A percentile compares a stretch with the other conserved stretches of the same genome.
Conservation (phyloP, 2,113 vertebrate species). For the Protobothrops mucrosquamatus region DNA sequence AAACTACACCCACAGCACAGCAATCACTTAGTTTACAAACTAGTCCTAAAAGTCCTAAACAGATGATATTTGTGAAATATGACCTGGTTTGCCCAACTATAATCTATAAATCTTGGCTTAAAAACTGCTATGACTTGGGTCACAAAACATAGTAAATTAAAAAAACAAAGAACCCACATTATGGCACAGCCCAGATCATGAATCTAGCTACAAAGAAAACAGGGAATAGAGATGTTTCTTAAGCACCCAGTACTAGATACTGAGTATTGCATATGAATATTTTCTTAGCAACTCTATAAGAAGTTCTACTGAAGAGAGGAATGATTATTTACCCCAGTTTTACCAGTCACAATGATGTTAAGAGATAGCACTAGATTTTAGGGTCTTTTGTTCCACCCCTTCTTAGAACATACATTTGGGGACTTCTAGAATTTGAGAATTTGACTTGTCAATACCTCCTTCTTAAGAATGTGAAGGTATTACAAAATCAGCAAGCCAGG, state of each 20-base stretch:
- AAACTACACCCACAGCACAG: not conserved
- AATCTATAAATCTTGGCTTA: not conserved
- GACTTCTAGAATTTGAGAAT: no score
- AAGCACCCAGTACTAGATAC: no score
- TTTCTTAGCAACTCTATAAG: no score
- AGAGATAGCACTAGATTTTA: no score
- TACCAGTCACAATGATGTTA: not conserved
- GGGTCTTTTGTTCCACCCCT: not conserved
- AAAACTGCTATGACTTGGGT: not conserved
- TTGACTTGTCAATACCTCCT: not conserved
- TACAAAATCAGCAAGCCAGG: accelerated
- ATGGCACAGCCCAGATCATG: not conserved
- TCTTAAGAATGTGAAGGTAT: not conserved
- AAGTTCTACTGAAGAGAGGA: no score
- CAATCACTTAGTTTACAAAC: not conserved
- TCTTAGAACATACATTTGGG: not conserved
- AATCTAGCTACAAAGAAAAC: not conserved
- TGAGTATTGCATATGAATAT: not conserved
- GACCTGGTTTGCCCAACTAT: not conserved
- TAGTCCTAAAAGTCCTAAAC: not conserved
- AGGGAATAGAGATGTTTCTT: not conserved
- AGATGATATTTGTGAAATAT: not conserved
- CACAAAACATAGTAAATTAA: not conserved
- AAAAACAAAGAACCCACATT: not conserved
- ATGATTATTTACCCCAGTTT: not conserved